Base-by-base conservation (phyloP, 2,888 invertebrate species). In the Sinotaia quadrata region DNA sequence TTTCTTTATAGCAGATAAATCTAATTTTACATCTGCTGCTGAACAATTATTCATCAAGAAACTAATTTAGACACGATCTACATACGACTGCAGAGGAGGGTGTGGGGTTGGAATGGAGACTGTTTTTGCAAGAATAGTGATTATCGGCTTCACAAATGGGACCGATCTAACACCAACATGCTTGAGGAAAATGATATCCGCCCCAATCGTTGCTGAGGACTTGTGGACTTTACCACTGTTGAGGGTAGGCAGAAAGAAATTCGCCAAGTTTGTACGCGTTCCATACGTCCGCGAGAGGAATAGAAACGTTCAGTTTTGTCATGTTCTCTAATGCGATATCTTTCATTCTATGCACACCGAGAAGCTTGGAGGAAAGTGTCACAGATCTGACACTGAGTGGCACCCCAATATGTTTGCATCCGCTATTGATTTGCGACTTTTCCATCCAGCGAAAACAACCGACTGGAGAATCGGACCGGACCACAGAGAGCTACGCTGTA, bases 391-490 rank as follows among this genome's bases (percentile, higher is more conserved):
- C 24, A 29, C 27, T 7, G 54, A 54, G 54, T 54, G 54, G 31
- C 54, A 54, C n/a, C 18, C 54, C 54, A 54, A 54, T 54, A 24
- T 54, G 54, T 54, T 54, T 54, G 54, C 31, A 29, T 54, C 54
- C 54, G 54, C 24, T 27, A 54, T 54, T 27, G 54, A 54, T 24
- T 54, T 18, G 8, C 54, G 3, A n/a, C 24, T 47, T 47, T 24
- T n/a, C 15, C 47, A 7, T n/a, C 7, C 47, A 21, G 18, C 10
- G 47, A 47, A 47, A n/a, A 47, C 47, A 47, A 47, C n/a, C 21
- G 21, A 8, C 47, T 12, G 47, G n/a, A n/a, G n/a, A n/a, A n/a
- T n/a, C n/a, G n/a, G n/a, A n/a, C n/a, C n/a, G n/a, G n/a, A n/a
- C n/a, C n/a, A n/a, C n/a, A n/a, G n/a, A n/a, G n/a, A n/a, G n/a